Evolutionary conservation across 2,113 vertebrate genomes (phyloP), one percentile per base, ranked within the genome.

Genomic region (Trogon melanurus): DNA sequence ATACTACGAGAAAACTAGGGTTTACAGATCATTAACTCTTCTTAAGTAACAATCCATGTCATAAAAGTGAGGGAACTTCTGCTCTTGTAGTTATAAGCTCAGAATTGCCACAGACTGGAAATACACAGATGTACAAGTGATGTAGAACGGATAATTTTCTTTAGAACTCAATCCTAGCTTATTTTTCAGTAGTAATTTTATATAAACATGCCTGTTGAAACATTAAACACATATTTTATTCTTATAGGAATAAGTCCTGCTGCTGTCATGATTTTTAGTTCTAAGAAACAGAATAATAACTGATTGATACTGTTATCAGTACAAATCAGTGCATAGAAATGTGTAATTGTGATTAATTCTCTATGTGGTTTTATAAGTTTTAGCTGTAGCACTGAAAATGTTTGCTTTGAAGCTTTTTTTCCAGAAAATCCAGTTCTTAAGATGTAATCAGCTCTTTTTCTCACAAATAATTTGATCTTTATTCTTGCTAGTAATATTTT

Each of bases 1-100:
- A 58, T 66, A 64, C n/a, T 78, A 51, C 78, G 50, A 73, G 18
- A 56, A 83, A 93, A 58, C 18, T 48, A 66, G 56, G 12, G 16
- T 70, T 93, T 93, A 74, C 56, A 81, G 73, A 87, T 62, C 75
- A 61, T 81, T 93, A 87, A 93, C 27, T 78, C 60, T 47, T 67
- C 50, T 61, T 65, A 66, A 85, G 44, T 41, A 91, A 81, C 36
- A 81, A 47, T 13, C 13, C 7, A 26, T 79, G 44, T 41, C 81
- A 66, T 71, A 41, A 79, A 87, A 74, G 5, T 36, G 51, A 75
- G n/a, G 1, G 0, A 70, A 34, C 2, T 38, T 81, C 22, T 71
- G 2, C 6, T 89, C 85, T 62, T 45, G 21, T 27, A 84, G 44
- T 18, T n/a, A 41, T 19, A 66, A 54, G 2, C 5, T 66, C 36